These are phyloP conservation scores for Platycercus adscitus DNA, from an alignment of 2,113 vertebrate genomes.

Conservation along the genomic window DNA sequence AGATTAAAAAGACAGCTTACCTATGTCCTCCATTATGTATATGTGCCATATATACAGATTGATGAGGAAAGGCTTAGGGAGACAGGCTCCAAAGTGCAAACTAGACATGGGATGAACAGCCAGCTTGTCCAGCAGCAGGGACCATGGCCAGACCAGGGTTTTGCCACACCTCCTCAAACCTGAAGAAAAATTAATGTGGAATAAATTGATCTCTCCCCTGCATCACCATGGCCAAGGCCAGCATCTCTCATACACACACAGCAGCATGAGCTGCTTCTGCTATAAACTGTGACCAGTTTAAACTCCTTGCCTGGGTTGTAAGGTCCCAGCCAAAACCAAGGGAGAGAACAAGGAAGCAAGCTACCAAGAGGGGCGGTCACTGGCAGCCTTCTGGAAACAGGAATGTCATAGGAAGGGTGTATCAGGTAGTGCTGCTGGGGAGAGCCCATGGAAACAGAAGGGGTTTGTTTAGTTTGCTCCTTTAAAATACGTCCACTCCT, in stretches of 20 bases:
- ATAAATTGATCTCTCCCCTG: background rate
- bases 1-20: background rate
- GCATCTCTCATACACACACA: background rate
- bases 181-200: background rate
- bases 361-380: background rate
- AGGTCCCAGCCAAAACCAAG: background rate
- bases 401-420: background rate
- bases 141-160: background rate
- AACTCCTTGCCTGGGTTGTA: fast-evolving
- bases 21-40: background rate
- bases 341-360: background rate
- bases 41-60: background rate
- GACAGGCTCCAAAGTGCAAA: background rate
- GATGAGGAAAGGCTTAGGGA: background rate
- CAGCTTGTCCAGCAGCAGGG: background rate
- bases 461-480: background rate
- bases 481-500: slow-evolving; percentile 49
- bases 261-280: background rate
- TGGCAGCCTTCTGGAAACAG: background rate
- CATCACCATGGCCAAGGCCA: fast-evolving
- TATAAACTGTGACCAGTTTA: fast-evolving
- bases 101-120: fast-evolving
- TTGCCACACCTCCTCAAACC: background rate
- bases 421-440: background rate
- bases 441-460: background rate